phyloP scores from a whole-genome alignment of 2,797 vertebrate genomes.

The Anolis apletophallus region DNA sequence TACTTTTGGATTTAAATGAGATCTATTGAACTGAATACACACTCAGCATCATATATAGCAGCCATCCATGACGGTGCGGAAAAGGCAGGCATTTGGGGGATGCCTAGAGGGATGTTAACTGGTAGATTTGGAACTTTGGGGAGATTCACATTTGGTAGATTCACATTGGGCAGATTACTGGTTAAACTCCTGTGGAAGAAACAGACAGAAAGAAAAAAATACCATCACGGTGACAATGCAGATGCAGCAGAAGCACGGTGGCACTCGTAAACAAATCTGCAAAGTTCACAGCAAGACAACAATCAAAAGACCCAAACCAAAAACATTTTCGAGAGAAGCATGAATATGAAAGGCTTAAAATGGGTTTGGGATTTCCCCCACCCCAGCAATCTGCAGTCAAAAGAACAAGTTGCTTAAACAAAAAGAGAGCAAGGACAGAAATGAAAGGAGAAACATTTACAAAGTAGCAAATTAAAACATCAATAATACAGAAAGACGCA shows the following conservation, averaged over 20 bases:
- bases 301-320: conserved; percentile 73
- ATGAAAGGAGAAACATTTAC: conserved; percentile 58
- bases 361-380: background rate
- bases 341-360: conserved; percentile 70
- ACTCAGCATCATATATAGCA: conserved; percentile 93
- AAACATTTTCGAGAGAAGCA: conserved; percentile 78
- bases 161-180: conserved; percentile 99
- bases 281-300: conserved; percentile 77
- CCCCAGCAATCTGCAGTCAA: conserved; percentile 56
- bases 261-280: conserved; percentile 87
- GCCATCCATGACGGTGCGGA: conserved; percentile 94
- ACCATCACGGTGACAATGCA: conserved; percentile 96
- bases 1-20: conserved; percentile 85
- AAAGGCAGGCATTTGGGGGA: conserved; percentile 99
- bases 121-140: conserved; percentile 99
- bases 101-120: conserved; percentile 99
- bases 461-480: conserved; percentile 59
- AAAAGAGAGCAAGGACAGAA: conserved; percentile 37
- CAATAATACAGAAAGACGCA: conserved; percentile 65
- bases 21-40: conserved; percentile 99
- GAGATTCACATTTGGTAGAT: conserved; percentile 99
- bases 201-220: conserved; percentile 98
- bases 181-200: conserved; percentile 96
- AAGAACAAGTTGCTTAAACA: conserved; percentile 54
- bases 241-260: conserved; percentile 91